Conservation (phyloP, 2,113 vertebrate genomes). For the Oryzias woworae region DNA sequence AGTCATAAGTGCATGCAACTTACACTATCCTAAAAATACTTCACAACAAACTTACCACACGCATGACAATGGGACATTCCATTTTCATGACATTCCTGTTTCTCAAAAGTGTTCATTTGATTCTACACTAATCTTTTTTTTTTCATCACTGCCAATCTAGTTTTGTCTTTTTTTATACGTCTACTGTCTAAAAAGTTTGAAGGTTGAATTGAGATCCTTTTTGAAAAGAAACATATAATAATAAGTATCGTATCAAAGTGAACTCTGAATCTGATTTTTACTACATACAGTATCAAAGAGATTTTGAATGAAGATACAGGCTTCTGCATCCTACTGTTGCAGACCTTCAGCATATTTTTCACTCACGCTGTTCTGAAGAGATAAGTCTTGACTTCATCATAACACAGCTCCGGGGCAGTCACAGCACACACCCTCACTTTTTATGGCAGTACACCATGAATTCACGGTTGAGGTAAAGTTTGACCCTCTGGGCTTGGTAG, state of each 20-base stretch:
- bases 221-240: too few species aligned
- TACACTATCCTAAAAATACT: too few species aligned
- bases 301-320: conserved; percentile 29
- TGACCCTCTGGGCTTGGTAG: conserved; percentile 56
- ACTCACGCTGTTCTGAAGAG: conserved; percentile 51
- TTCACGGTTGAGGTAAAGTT: conserved; percentile 71
- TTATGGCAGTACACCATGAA: conserved; percentile 67
- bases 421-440: conserved; percentile 52
- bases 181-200: too few species aligned
- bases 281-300: conserved; percentile 13
- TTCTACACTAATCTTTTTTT: too few species aligned
- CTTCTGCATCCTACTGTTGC: conserved; percentile 13
- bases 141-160: too few species aligned
- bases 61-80: too few species aligned
- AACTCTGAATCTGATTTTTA: background rate
- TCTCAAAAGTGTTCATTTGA: too few species aligned
- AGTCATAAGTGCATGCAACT: too few species aligned
- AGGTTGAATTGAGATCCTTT: too few species aligned
- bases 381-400: conserved; percentile 64
- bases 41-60: too few species aligned
- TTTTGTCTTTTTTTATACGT: too few species aligned
- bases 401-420: conserved; percentile 38
- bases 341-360: conserved; percentile 42
- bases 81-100: too few species aligned
- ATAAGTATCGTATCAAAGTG: background rate